Evolutionary conservation across 2,113 vertebrate genomes (phyloP).

Genomic region (Zonotrichia leucophrys): DNA sequence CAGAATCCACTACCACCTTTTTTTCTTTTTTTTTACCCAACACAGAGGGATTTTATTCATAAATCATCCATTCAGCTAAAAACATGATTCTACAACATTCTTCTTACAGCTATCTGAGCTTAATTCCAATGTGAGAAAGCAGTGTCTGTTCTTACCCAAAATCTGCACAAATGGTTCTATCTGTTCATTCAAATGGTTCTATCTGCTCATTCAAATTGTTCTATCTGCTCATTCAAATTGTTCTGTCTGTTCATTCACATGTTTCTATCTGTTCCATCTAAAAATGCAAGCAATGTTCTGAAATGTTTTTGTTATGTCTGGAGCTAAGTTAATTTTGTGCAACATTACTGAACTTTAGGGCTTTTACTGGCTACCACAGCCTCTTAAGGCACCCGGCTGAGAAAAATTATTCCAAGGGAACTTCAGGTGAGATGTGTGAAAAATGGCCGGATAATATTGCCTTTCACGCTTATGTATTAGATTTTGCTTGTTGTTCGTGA

Average conservation of each 20-base stretch:
- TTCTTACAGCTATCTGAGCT: neutral
- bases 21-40: neutral
- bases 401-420: neutral
- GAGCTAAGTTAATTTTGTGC: neutral
- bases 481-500: neutral
- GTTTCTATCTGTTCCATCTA: neutral
- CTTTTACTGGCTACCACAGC: neutral
- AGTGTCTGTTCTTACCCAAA: neutral
- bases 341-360: neutral
- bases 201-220: no score
- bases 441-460: neutral
- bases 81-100: neutral
- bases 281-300: neutral
- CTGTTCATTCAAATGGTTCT: no score
- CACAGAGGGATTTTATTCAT: neutral
- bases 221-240: no score
- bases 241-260: neutral
- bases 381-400: neutral
- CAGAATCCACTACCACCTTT: neutral
- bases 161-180: neutral
- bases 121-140: neutral
- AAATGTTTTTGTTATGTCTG: neutral
- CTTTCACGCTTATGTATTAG: neutral
- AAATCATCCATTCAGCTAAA: neutral
- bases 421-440: neutral